These are phyloP conservation scores for Hermetia illucens DNA, from an alignment of 1,140 invertebrate genomes.

Conservation along the genomic window DNA sequence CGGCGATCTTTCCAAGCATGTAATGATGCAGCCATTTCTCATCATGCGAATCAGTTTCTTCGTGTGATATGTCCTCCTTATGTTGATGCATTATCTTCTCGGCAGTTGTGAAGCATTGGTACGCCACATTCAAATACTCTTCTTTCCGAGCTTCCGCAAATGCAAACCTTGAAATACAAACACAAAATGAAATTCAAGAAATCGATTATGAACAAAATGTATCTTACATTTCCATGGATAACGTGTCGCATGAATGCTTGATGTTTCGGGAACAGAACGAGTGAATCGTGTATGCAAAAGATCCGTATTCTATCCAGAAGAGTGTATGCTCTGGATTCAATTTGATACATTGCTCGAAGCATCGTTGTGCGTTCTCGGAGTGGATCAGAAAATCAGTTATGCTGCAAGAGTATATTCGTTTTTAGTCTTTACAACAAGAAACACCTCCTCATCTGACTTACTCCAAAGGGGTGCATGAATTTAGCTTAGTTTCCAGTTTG, in stretches of 20 bases:
- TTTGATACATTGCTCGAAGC: background rate
- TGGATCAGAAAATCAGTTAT: no score
- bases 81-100: background rate
- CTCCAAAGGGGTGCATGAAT: constrained; percentile 49
- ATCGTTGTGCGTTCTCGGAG: no score
- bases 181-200: background rate
- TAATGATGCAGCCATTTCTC: constrained; percentile 15
- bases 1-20: constrained; percentile 13
- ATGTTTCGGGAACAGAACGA: background rate
- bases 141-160: background rate
- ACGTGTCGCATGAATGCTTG: background rate
- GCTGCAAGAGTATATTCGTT: no score
- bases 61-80: background rate
- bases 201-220: no score
- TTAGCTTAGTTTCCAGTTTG: constrained; percentile 67
- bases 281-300: background rate
- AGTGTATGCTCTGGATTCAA: background rate
- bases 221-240: constrained; percentile 2
- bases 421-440: no score
- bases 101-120: background rate
- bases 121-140: background rate
- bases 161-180: background rate
- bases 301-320: background rate
- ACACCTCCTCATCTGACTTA: constrained; percentile 53
- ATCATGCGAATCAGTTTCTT: constrained; percentile 7